Base-by-base conservation (phyloP, 1,140 invertebrate genomes). In the Drosophila suzukii region DNA sequence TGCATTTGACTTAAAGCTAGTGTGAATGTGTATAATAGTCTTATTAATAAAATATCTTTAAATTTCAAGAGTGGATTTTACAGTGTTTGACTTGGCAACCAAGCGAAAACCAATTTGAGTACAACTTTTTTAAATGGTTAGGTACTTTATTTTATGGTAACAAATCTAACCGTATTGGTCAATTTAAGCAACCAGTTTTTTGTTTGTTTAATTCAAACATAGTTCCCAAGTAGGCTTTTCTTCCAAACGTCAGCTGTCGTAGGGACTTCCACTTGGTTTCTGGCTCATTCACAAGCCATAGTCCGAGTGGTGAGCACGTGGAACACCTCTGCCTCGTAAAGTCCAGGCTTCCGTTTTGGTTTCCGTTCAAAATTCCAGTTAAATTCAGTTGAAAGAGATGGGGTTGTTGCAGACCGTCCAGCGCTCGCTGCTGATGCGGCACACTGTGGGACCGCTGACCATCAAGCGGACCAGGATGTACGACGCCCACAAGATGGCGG, bases 301-400 rank as follows among this genome's bases (percentile, higher is more conserved):
- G 15, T 11, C 11, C 43, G 10, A 32, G 20, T 11, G 12, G 58
- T 17, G 6, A 47, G 13, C 57, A 46, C 15, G n/a, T 38, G 0
- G 13, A 61, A 53, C 50, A 36, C 30, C 13, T 54, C 30, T 55
- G 17, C 50, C 34, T 17, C 32, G 13, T 17, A 11, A 12, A 15
- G 10, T 15, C 10, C 27, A 6, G 32, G 10, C 47, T 24, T 15
- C 20, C 36, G 11, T 32, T 71, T 49, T n/a, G 65, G 41, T 12
- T 32, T 20, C 8, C 44, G 17, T 39, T 71, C 13, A 1, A 70
- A 68, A 71, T 71, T 71, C 8, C 10, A 17, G 6, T 6, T 10
- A 51, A 51, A 54, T 41, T 66, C 56, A 36, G 8, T 27, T 4
- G 11, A 8, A 1, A 4, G 13, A 12, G 1, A 70, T 70, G 66